Conservation (phyloP, 2,113 vertebrate species). For the Burhinus oedicnemus region DNA sequence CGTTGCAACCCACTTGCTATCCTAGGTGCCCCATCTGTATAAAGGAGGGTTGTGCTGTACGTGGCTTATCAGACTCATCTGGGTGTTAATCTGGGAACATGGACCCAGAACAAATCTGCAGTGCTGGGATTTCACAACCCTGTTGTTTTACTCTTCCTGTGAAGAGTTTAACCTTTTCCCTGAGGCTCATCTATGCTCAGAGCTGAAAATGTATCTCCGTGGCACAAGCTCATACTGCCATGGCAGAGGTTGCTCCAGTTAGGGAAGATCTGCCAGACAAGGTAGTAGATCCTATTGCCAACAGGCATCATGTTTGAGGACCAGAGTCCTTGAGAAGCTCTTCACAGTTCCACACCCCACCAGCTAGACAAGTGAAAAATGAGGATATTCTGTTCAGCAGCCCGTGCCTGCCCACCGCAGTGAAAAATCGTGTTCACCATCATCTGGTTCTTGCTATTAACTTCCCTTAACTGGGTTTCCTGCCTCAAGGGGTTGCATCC, state of each 20-base stretch:
- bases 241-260: background rate
- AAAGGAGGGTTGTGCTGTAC: background rate
- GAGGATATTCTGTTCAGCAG: background rate
- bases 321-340: background rate
- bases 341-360: background rate
- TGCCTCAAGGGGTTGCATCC: background rate
- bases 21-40: accelerated
- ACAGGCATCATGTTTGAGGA: background rate
- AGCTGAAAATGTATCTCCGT: background rate
- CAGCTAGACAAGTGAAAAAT: background rate
- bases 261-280: background rate
- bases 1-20: background rate
- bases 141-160: background rate
- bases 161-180: background rate
- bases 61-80: background rate
- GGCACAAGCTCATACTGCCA: background rate
- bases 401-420: background rate
- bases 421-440: background rate
- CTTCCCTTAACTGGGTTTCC: background rate
- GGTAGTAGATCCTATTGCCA: background rate
- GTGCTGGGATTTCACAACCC: background rate
- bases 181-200: background rate
- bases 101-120: background rate
- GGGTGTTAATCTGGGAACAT: background rate
- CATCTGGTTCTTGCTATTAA: background rate